phyloP scores from a whole-genome alignment of 2,888 invertebrate genomes.

The Hesperia comma region DNA sequence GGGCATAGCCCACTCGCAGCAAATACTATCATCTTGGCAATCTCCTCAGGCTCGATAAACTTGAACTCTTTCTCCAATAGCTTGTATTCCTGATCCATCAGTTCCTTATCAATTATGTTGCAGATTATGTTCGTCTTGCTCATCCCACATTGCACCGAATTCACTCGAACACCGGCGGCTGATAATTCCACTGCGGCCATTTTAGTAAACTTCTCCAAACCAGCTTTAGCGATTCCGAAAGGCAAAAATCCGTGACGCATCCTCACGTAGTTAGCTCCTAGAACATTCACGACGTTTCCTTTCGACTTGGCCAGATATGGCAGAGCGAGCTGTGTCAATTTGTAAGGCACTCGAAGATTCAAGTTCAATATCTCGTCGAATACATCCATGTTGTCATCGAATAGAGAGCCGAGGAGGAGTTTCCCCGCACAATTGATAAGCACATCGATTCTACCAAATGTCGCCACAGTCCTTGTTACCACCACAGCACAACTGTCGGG shows the following conservation, averaged over 20 bases:
- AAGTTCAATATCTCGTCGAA: slow-evolving; percentile 62
- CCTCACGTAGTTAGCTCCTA: slow-evolving; percentile 52
- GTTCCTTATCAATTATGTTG: slow-evolving; percentile 47
- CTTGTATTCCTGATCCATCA: slow-evolving; percentile 45
- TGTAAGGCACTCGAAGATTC: slow-evolving; percentile 63
- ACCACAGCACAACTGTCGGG: slow-evolving; percentile 59
- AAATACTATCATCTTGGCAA: slow-evolving; percentile 55
- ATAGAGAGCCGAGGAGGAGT: slow-evolving; percentile 55
- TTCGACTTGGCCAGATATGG: slow-evolving; percentile 59
- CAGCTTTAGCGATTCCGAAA: slow-evolving; percentile 58
- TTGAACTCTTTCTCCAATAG: slow-evolving; percentile 55
- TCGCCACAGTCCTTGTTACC: slow-evolving; percentile 56
- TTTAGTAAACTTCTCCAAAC: slow-evolving; percentile 62
- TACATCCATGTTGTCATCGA: slow-evolving; percentile 58
- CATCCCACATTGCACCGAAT: slow-evolving; percentile 56
- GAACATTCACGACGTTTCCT: slow-evolving; percentile 64
- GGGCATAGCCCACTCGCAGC: slow-evolving; percentile 58
- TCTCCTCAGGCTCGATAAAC: slow-evolving; percentile 56
- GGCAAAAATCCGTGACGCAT: slow-evolving; percentile 60
- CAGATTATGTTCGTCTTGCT: slow-evolving; percentile 55
- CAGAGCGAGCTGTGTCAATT: slow-evolving; percentile 58
- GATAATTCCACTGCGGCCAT: slow-evolving; percentile 60
- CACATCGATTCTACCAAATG: slow-evolving; percentile 56
- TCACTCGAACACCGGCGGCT: slow-evolving; percentile 59
- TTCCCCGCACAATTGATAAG: slow-evolving; percentile 64